phyloP scores from a whole-genome alignment of 2,113 vertebrate species.

The Aldabrachelys gigantea region DNA sequence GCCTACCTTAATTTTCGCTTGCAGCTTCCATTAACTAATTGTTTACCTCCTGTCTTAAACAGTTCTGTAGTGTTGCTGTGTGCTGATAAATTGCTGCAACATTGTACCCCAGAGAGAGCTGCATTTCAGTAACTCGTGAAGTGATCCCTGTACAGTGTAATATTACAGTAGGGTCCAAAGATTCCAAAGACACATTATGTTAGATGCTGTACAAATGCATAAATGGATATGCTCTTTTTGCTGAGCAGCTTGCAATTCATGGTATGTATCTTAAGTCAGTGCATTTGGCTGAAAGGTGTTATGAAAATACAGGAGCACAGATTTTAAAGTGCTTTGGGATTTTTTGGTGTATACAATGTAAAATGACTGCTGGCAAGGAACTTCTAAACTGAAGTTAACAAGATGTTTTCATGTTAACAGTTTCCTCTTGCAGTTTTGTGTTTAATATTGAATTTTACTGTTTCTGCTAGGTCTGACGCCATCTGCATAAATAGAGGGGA shows the following conservation, averaged over 20 bases:
- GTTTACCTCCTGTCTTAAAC: not conserved
- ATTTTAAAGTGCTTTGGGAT: not conserved
- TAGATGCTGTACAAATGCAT: not conserved
- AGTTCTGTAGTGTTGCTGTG: not conserved
- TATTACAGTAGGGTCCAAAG: too few relatives aligned
- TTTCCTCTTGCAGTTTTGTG: not conserved
- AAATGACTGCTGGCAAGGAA: not conserved
- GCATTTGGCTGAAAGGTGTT: not conserved
- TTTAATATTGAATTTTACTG: not conserved
- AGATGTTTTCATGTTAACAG: not conserved
- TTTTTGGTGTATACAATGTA: not conserved
- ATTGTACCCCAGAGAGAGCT: not conserved
- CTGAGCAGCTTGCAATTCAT: accelerated
- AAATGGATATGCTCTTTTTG: not conserved
- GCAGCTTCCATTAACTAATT: not conserved
- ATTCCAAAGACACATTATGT: not conserved
- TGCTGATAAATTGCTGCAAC: not conserved
- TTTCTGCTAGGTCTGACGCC: not conserved
- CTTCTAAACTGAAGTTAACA: not conserved
- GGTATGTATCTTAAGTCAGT: not conserved
- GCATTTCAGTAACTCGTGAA: not conserved
- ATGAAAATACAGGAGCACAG: not conserved
- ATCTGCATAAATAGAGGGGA: not conserved
- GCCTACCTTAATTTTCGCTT: not conserved
- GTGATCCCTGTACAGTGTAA: not conserved